A percentile compares a stretch with the other conserved stretches of the same genome.
Conservation (phyloP, 2,113 vertebrate species). For the Calonectris borealis region DNA sequence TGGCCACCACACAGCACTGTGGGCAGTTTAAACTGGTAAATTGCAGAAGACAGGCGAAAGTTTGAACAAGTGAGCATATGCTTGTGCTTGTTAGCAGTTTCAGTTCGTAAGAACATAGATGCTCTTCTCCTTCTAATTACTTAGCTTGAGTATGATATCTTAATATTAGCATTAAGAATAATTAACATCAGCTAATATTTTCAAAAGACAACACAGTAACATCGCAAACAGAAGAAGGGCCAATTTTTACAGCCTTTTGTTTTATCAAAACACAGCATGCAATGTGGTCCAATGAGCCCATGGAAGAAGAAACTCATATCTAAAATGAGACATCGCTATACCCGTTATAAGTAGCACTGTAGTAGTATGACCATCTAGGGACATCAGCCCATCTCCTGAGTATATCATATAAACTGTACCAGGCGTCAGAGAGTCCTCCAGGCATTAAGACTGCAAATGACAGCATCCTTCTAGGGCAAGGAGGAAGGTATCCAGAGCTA, state of each 20-base stretch:
- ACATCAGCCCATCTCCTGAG: background rate
- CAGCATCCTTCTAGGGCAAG: background rate
- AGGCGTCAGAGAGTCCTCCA: background rate
- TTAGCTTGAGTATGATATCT: background rate
- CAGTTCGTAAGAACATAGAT: background rate
- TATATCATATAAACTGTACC: background rate
- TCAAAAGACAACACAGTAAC: background rate
- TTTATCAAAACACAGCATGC: background rate
- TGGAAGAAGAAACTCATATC: background rate
- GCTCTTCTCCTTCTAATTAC: background rate
- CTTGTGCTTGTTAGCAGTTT: background rate
- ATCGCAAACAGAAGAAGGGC: background rate
- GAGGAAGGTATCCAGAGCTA: background rate
- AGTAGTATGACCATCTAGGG: background rate
- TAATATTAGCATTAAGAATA: background rate
- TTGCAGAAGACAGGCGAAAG: background rate
- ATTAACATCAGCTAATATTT: background rate
- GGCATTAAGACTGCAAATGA: background rate
- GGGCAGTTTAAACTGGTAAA: background rate
- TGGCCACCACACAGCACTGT: background rate
- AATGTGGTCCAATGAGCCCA: background rate
- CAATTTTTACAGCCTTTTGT: background rate
- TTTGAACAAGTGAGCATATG: background rate
- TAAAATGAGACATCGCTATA: background rate
- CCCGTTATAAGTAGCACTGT: background rate